phyloP scores from a whole-genome alignment of 2,113 vertebrate genomes.

The Aviceda subcristata region DNA sequence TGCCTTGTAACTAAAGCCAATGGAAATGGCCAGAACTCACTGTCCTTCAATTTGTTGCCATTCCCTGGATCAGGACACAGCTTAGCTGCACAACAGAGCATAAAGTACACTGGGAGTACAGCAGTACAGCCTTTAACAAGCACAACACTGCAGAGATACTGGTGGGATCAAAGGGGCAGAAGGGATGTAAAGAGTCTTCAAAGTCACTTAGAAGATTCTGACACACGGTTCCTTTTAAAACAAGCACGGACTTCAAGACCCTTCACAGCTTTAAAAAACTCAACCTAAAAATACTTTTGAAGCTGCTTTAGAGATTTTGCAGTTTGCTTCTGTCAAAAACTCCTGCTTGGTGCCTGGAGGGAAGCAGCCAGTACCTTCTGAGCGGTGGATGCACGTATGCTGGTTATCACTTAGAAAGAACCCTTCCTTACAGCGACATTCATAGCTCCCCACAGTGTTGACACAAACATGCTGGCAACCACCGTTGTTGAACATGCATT shows the following conservation, averaged over 20 bases:
- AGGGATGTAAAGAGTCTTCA: background rate
- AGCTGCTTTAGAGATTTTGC: background rate
- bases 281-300: background rate
- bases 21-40: background rate
- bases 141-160: background rate
- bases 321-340: background rate
- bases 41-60: background rate
- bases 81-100: background rate
- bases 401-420: conserved; percentile 98
- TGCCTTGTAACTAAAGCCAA: background rate
- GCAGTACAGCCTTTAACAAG: background rate
- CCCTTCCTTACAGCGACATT: conserved; percentile 91
- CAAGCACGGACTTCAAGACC: background rate
- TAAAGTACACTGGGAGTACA: background rate
- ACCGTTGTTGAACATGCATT: conserved; percentile 91
- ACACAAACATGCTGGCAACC: conserved; percentile 95
- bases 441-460: conserved; percentile 94
- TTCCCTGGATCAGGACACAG: background rate
- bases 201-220: conserved; percentile 5
- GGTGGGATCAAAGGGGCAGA: background rate
- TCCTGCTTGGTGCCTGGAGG: background rate
- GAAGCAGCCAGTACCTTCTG: conserved; percentile 80
- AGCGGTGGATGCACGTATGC: conserved; percentile 97
- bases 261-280: conserved; percentile 6
- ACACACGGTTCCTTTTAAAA: background rate